Percentiles rank a stretch among this genome's conserved stretches.
Evolutionary conservation across 2,797 vertebrate genomes (phyloP).

Genomic region (Ispidina lecontei): DNA sequence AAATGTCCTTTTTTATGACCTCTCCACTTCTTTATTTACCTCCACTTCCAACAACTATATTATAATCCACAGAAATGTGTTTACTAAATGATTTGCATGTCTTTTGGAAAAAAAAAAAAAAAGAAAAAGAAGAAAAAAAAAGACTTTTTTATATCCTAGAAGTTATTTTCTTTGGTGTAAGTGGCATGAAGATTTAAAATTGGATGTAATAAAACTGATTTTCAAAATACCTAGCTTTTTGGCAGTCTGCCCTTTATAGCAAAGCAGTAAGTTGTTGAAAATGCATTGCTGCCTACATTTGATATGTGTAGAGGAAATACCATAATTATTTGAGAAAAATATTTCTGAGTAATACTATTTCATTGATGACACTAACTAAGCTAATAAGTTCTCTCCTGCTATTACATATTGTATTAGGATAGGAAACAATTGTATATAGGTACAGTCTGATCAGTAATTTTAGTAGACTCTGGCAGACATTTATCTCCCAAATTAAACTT

Average conservation of each 20-base stretch:
- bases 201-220: not conserved
- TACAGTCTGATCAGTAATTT: not conserved
- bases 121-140: too few species aligned
- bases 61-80: not conserved
- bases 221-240: not conserved
- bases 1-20: not conserved
- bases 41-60: not conserved
- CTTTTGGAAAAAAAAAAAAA: not conserved
- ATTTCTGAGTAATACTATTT: not conserved
- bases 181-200: not conserved
- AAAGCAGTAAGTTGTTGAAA: not conserved
- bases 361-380: not conserved
- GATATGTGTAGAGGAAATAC: not conserved
- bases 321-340: not conserved
- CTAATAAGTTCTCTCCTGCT: not conserved
- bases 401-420: not conserved
- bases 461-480: not conserved
- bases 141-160: not conserved
- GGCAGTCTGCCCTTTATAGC: not conserved
- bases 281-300: not conserved
- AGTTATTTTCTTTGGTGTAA: not conserved
- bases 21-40: not conserved
- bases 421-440: not conserved
- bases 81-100: not conserved
- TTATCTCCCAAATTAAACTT: constrained; percentile 1